phyloP scores from a whole-genome alignment of 2,113 vertebrate species.

The Holacanthus passer region DNA sequence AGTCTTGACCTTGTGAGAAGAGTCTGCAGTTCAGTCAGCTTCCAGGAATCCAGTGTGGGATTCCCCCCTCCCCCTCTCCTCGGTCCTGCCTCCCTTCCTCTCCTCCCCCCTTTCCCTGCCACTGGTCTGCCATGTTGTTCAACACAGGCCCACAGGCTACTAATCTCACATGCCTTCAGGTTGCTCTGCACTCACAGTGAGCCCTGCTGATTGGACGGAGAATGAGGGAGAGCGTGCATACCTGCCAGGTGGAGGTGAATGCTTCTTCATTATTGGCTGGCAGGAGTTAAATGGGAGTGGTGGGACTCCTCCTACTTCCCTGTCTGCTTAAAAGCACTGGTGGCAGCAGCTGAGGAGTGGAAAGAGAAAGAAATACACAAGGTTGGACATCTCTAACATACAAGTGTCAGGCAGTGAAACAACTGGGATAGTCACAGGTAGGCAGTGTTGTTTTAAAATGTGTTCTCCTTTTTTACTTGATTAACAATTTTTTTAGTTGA shows the following conservation, averaged over 20 bases:
- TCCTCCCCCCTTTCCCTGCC: neutral
- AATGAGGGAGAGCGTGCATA: neutral
- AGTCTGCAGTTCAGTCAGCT: constrained; percentile 42
- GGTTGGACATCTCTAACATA: neutral
- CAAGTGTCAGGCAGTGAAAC: neutral
- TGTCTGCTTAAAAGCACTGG: constrained; percentile 36
- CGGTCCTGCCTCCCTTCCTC: neutral
- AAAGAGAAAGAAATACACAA: constrained; percentile 29
- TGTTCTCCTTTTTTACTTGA: neutral
- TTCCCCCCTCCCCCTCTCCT: neutral
- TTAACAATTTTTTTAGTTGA: too few species aligned
- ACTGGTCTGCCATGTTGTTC: constrained; percentile 10
- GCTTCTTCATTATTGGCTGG: constrained; percentile 53
- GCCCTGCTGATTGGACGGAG: constrained; percentile 42
- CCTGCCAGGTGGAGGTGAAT: constrained; percentile 71
- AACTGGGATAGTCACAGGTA: constrained; percentile 48
- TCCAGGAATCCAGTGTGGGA: constrained; percentile 74
- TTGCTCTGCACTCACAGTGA: neutral
- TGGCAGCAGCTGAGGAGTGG: constrained; percentile 35
- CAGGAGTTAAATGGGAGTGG: constrained; percentile 30
- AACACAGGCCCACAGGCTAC: neutral
- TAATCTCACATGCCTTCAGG: constrained; percentile 29
- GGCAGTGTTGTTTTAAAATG: neutral
- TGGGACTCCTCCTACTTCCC: constrained; percentile 54
- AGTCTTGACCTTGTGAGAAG: constrained; percentile 61